These are phyloP conservation scores for Dascyllus trimaculatus DNA, from an alignment of 2,113 vertebrate genomes.

Conservation along the genomic window DNA sequence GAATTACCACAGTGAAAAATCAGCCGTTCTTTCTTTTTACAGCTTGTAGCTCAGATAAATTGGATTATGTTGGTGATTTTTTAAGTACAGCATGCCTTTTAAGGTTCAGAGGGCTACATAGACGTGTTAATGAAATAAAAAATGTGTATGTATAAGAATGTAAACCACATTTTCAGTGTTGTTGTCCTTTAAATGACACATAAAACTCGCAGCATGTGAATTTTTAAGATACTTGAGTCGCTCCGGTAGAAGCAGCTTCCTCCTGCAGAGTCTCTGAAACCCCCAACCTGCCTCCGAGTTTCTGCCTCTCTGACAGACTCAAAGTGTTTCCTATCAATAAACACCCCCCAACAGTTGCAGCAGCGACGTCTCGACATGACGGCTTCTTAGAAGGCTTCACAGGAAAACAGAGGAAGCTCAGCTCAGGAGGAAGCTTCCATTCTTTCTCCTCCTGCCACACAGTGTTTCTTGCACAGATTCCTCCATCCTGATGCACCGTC, in stretches of 20 bases:
- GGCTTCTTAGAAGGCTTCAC: slow-evolving; percentile 8
- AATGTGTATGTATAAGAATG: neutral
- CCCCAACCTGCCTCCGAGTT: neutral
- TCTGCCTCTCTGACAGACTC: slow-evolving; percentile 14
- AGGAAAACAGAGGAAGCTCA: slow-evolving; percentile 27
- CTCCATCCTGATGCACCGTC: slow-evolving; percentile 36
- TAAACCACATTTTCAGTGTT: neutral
- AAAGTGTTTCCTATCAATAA: slow-evolving; percentile 33
- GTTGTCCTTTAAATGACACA: neutral
- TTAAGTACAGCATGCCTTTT: no score
- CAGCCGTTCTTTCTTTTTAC: no score
- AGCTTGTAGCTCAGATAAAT: no score
- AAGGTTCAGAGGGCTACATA: no score
- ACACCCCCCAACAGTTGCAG: neutral
- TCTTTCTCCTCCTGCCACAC: slow-evolving; percentile 38
- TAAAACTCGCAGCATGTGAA: neutral
- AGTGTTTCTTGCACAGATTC: slow-evolving; percentile 42
- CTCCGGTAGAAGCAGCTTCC: slow-evolving; percentile 31
- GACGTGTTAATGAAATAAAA: no score
- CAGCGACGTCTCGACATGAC: slow-evolving; percentile 18
- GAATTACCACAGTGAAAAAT: no score
- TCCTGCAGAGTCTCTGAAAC: slow-evolving; percentile 5
- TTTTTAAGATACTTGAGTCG: neutral
- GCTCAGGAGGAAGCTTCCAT: slow-evolving; percentile 17
- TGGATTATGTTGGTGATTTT: no score